These are phyloP conservation scores for Eubucco bourcierii DNA, from an alignment of 2,113 vertebrate genomes.

Conservation along the genomic window DNA sequence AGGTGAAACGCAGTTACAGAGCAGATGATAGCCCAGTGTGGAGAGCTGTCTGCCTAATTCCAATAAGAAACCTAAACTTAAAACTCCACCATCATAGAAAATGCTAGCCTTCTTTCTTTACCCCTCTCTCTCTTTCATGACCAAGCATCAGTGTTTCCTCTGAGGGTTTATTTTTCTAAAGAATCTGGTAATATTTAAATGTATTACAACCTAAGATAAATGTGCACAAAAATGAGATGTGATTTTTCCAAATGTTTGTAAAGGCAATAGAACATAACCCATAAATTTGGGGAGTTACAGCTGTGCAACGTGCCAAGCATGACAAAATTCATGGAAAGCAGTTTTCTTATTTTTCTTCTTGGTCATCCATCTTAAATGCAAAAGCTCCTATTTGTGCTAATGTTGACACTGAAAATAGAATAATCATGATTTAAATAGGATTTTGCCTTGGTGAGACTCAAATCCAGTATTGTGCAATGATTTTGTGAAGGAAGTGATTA, in stretches of 20 bases:
- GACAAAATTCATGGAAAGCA: not conserved
- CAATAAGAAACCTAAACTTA: not conserved
- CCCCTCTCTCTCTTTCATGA: not conserved
- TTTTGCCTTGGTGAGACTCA: not conserved
- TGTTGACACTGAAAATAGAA: slow-evolving; percentile 11
- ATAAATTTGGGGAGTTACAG: not conserved
- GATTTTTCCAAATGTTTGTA: not conserved
- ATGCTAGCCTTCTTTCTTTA: not conserved
- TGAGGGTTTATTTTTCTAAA: not conserved
- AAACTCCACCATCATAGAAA: not conserved
- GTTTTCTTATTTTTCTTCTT: not conserved
- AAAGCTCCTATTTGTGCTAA: not conserved
- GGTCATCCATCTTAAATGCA: not conserved
- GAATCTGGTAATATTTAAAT: not conserved
- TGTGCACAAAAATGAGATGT: not conserved
- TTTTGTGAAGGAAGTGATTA: slow-evolving; percentile 3
- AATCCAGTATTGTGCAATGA: not conserved
- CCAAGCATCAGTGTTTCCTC: not conserved
- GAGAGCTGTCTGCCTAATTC: not conserved
- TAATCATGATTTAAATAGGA: not conserved
- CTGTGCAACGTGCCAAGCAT: not conserved
- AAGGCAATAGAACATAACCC: not conserved
- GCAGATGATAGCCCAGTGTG: not conserved
- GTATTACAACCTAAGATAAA: not conserved
- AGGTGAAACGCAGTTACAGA: not conserved